These are phyloP conservation scores for Colistium nudipinnis DNA, from an alignment of 2,113 vertebrate genomes.

Conservation along the genomic window DNA sequence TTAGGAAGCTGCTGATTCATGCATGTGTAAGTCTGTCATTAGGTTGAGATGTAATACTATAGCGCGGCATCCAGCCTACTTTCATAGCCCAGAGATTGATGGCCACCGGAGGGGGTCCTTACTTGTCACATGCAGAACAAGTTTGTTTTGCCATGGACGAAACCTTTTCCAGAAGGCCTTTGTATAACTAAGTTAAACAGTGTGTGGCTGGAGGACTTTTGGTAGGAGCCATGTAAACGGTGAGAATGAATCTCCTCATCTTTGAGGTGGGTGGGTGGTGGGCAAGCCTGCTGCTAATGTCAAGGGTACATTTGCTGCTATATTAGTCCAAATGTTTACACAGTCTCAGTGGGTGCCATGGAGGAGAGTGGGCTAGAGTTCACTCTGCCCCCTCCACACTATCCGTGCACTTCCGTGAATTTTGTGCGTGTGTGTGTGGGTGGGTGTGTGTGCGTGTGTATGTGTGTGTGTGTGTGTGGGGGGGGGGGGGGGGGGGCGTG, in stretches of 20 bases:
- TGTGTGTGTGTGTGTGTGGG: neutral
- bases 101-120: conserved; percentile 25
- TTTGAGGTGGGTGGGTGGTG: conserved; percentile 29
- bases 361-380: conserved; percentile 70
- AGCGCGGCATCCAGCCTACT: conserved; percentile 24
- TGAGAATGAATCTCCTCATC: conserved; percentile 48
- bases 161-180: conserved; percentile 34
- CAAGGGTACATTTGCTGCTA: conserved; percentile 81
- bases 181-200: conserved; percentile 51
- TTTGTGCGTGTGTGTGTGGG: conserved; percentile 5
- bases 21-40: conserved; percentile 7
- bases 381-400: conserved; percentile 43
- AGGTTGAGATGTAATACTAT: conserved; percentile 20
- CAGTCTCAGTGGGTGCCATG: conserved; percentile 67
- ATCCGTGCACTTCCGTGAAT: conserved; percentile 65
- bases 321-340: conserved; percentile 83
- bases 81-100: conserved; percentile 42
- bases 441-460: too few species aligned
- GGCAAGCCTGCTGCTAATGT: conserved; percentile 69
- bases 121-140: conserved; percentile 40
- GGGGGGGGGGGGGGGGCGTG: neutral
- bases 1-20: conserved; percentile 50
- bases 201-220: conserved; percentile 14
- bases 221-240: conserved; percentile 37
- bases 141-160: conserved; percentile 32